phyloP scores from a whole-genome alignment of 2,888 invertebrate genomes.

The Slavum lentiscoides region DNA sequence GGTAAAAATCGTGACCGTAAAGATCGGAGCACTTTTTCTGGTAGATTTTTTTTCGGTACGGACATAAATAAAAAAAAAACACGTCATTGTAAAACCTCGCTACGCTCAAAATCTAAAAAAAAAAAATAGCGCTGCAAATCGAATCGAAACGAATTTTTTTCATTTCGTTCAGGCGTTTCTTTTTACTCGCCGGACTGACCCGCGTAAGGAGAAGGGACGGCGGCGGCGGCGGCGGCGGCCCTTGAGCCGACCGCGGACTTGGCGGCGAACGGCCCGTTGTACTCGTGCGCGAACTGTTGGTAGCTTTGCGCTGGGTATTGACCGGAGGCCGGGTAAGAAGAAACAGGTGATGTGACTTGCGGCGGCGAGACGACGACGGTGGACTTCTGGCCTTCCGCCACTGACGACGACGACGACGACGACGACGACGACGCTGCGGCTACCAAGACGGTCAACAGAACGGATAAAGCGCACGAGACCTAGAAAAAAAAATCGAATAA shows the following conservation, averaged over 20 bases:
- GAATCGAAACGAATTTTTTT: no score
- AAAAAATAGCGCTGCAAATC: no score
- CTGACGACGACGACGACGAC: not conserved
- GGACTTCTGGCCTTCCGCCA: no score
- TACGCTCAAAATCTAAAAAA: no score
- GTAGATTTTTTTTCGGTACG: no score
- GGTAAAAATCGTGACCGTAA: no score
- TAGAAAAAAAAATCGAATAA: not conserved
- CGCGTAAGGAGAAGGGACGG: not conserved
- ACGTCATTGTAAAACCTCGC: no score
- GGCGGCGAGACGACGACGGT: not conserved
- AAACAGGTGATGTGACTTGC: not conserved
- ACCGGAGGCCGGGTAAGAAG: not conserved
- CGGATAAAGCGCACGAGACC: slow-evolving; percentile 1
- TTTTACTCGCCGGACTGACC: no score
- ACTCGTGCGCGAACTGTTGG: slow-evolving; percentile 20
- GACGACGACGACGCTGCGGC: not conserved
- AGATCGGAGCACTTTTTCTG: no score
- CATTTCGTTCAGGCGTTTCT: no score
- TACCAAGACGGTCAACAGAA: not conserved
- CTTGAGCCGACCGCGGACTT: slow-evolving; percentile 12
- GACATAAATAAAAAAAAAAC: no score
- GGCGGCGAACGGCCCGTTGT: not conserved
- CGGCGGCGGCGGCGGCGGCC: not conserved
- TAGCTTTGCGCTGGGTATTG: not conserved